Percentiles rank a stretch among this genome's conserved stretches.
These are phyloP conservation scores for Mesochorus sp. DNA, from an alignment of 2,888 invertebrate species.

Conservation along the genomic window DNA sequence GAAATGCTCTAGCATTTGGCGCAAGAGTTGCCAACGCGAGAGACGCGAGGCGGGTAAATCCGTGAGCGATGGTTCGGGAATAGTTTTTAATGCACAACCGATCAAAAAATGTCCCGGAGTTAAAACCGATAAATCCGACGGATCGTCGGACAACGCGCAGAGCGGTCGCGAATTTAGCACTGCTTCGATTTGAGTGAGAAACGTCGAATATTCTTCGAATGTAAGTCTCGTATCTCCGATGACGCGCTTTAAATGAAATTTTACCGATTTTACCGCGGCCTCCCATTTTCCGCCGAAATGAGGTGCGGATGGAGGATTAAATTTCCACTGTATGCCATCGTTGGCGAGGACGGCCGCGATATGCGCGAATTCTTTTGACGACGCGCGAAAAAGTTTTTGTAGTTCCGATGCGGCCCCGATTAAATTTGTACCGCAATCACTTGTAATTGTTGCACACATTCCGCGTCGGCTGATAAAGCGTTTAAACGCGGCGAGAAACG, in stretches of 20 bases:
- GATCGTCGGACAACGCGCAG: not conserved
- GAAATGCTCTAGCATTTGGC: too few relatives aligned
- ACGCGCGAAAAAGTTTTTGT: not conserved
- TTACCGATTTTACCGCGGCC: conserved; percentile 34
- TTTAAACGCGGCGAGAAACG: conserved; percentile 63
- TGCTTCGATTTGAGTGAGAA: conserved; percentile 24
- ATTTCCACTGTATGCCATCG: conserved; percentile 5
- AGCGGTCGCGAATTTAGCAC: conserved; percentile 22
- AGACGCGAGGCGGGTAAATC: too few relatives aligned
- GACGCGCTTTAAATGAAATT: not conserved
- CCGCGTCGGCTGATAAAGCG: conserved; percentile 64
- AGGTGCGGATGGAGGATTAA: conserved; percentile 30
- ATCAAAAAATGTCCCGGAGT: conserved; percentile 11
- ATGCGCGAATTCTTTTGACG: not conserved
- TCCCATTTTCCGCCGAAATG: conserved; percentile 40
- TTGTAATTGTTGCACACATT: conserved; percentile 48
- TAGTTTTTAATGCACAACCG: not conserved
- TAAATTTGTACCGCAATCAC: conserved; percentile 68
- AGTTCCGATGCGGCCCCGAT: conserved; percentile 40
- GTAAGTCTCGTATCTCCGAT: not conserved
- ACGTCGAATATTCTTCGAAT: conserved; percentile 12
- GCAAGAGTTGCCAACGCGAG: too few relatives aligned
- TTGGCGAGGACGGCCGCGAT: not conserved
- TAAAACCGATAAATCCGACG: conserved; percentile 16
- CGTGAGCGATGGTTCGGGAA: not conserved